These are phyloP conservation scores for Pangasius sanitwongsei DNA, from an alignment of 2,797 vertebrate species.

Conservation along the genomic window DNA sequence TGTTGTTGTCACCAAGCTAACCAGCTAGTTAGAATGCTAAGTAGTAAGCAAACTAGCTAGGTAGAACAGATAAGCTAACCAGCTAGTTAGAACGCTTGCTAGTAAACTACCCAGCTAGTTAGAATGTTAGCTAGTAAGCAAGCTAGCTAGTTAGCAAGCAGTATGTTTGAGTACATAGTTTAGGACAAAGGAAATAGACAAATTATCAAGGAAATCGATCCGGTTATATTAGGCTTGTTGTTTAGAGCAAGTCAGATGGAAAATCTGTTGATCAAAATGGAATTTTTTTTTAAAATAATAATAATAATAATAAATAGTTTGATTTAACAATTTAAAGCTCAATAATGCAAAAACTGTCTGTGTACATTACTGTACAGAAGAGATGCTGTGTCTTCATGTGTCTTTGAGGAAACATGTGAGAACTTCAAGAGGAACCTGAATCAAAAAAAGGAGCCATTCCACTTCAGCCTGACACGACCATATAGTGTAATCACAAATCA, in stretches of 20 bases:
- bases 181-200: background rate
- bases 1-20: background rate
- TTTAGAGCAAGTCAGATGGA: too few relatives aligned
- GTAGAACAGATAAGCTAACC: background rate
- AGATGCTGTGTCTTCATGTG: background rate
- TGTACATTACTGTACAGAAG: background rate
- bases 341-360: background rate
- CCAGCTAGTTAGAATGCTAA: background rate
- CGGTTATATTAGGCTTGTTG: background rate
- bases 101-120: background rate
- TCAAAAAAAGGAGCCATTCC: background rate
- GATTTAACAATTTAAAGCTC: too few relatives aligned
- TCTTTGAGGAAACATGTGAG: background rate
- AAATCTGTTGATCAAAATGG: too few relatives aligned
- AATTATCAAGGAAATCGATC: background rate
- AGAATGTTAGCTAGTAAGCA: background rate
- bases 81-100: background rate
- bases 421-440: background rate
- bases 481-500: background rate
- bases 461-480: background rate
- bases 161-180: background rate
- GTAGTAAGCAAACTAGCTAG: background rate
- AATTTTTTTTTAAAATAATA: too few relatives aligned
- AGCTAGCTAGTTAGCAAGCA: background rate
- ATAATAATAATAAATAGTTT: too few relatives aligned